These are phyloP conservation scores for Hippocampus guttulatus DNA, from an alignment of 2,113 vertebrate species.

Conservation along the genomic window DNA sequence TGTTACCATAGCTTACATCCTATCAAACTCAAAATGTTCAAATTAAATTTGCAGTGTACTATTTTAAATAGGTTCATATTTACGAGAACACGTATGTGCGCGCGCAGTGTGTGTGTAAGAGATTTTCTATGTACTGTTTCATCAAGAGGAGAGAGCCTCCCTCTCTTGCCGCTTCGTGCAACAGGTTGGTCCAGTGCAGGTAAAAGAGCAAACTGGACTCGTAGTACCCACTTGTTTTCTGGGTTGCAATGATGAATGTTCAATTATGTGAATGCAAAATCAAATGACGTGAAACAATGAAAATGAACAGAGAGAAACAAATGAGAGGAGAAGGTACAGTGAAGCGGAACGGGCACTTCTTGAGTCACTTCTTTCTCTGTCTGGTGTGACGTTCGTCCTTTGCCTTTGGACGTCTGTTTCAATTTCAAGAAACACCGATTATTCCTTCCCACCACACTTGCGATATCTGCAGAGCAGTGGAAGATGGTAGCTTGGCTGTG, in stretches of 20 bases:
- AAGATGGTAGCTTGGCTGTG: slow-evolving; percentile 63
- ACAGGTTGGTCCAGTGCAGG: slow-evolving; percentile 61
- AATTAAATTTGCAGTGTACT: slow-evolving; percentile 67
- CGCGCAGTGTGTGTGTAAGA: slow-evolving; percentile 25
- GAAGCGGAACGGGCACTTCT: slow-evolving; percentile 65
- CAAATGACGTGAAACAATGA: slow-evolving; percentile 8
- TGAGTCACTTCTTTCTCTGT: slow-evolving; percentile 48
- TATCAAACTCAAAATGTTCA: slow-evolving; percentile 42
- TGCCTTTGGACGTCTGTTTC: slow-evolving; percentile 30
- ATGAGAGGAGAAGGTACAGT: slow-evolving; percentile 36
- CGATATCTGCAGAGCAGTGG: slow-evolving; percentile 49
- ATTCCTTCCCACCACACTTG: slow-evolving; percentile 24
- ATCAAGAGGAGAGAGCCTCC: slow-evolving; percentile 20
- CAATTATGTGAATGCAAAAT: slow-evolving; percentile 59
- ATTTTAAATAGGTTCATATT: slow-evolving; percentile 61
- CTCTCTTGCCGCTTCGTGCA: slow-evolving; percentile 10
- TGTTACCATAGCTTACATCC: slow-evolving; percentile 45
- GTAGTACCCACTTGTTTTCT: slow-evolving; percentile 24
- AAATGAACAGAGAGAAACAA: slow-evolving; percentile 44
- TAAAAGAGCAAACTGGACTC: slow-evolving; percentile 39
- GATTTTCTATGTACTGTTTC: slow-evolving; percentile 31
- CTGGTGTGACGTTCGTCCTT: slow-evolving; percentile 11
- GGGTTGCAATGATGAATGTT: slow-evolving; percentile 37
- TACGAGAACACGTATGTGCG: slow-evolving; percentile 28
- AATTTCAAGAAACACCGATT: slow-evolving; percentile 17